phyloP scores from a whole-genome alignment of 2,113 vertebrate genomes.

The Ctenodactylus gundi region DNA sequence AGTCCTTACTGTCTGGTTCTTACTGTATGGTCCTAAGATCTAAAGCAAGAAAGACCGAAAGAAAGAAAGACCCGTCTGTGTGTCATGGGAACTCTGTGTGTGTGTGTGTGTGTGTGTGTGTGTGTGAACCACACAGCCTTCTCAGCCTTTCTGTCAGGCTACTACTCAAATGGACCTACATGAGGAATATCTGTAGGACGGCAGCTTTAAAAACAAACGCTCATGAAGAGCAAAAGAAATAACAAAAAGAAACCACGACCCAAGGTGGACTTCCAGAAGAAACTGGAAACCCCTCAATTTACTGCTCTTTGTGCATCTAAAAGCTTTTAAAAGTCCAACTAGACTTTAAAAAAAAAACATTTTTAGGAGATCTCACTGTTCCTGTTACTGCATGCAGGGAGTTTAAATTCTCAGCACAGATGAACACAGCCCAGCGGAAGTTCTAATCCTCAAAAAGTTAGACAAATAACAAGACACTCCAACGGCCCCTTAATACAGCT shows the following conservation, averaged over 20 bases:
- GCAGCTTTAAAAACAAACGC: conserved; percentile 59
- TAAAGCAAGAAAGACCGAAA: not conserved
- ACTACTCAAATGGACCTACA: not conserved
- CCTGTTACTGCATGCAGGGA: conserved; percentile 40
- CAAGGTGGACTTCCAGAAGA: conserved; percentile 50
- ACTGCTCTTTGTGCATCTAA: conserved; percentile 55
- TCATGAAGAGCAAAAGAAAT: not conserved
- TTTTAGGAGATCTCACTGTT: conserved; percentile 52
- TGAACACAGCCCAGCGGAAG: conserved; percentile 27
- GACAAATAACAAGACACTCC: conserved; percentile 75
- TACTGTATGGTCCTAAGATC: not conserved
- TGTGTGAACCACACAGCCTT: not conserved
- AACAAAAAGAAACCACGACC: conserved; percentile 23
- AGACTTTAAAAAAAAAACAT: conserved; percentile 47
- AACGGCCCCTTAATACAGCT: conserved; percentile 59
- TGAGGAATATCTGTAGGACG: not conserved
- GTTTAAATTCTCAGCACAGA: conserved; percentile 67
- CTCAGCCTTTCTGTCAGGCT: not conserved
- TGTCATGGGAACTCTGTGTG: not conserved
- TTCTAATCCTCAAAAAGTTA: conserved; percentile 69
- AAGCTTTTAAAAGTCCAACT: conserved; percentile 66
- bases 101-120: not conserved
- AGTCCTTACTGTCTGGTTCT: not conserved
- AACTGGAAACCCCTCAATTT: conserved; percentile 67
- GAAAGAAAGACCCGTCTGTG: not conserved